A percentile compares a stretch with the other conserved stretches of the same genome.
Conservation (phyloP, 2,113 vertebrate species). For the Ceratotherium simum region DNA sequence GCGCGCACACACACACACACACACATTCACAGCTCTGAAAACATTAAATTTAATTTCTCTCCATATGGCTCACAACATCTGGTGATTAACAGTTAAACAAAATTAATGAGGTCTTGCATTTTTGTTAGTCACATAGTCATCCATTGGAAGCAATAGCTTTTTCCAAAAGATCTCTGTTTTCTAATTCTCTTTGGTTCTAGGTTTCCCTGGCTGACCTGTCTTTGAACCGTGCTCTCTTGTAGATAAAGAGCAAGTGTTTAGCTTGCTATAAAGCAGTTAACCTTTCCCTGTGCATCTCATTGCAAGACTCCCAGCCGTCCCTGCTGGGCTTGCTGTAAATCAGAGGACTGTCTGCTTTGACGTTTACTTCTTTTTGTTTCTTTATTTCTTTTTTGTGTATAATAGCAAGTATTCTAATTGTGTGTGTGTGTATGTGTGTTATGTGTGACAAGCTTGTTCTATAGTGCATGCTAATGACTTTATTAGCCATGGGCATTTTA, state of each 20-base stretch:
- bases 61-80: conserved; percentile 51
- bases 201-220: neutral
- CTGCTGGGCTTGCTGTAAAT: conserved; percentile 2
- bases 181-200: neutral
- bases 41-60: conserved; percentile 47
- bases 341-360: conserved; percentile 31
- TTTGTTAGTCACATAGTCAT: neutral
- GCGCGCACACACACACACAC: neutral
- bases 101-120: conserved; percentile 40
- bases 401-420: neutral
- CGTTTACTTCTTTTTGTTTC: conserved; percentile 11
- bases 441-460: neutral
- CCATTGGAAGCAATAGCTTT: neutral
- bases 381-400: neutral
- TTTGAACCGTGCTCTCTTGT: conserved; percentile 34
- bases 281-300: neutral
- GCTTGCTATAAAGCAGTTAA: neutral
- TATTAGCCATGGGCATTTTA: conserved; percentile 55
- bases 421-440: neutral
- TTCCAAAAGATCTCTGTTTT: neutral
- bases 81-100: conserved; percentile 54
- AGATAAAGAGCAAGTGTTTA: neutral
- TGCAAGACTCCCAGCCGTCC: neutral
- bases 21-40: conserved; percentile 15
- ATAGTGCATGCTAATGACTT: conserved; percentile 47